Conservation (phyloP, 2,797 vertebrate species). For the Ambastaia sidthimunki region DNA sequence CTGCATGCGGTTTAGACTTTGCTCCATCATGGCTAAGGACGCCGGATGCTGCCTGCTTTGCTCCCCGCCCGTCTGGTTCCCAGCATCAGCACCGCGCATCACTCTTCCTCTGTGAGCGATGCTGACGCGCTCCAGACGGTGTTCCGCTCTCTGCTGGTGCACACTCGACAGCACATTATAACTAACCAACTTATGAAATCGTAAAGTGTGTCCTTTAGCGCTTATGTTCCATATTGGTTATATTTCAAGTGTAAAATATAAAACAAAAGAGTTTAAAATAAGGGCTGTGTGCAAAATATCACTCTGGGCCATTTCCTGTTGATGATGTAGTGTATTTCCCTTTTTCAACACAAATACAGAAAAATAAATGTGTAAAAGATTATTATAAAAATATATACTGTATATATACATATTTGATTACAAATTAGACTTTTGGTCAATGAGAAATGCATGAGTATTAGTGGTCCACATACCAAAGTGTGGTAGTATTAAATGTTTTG, state of each 20-base stretch:
- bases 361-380: not conserved
- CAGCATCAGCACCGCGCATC: constrained; percentile 66
- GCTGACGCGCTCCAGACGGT: not conserved
- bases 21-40: constrained; percentile 36
- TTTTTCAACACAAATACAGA: not conserved
- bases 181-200: not conserved
- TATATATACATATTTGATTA: not conserved
- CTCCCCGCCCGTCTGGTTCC: constrained; percentile 27
- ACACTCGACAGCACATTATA: not conserved
- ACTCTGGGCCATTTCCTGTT: not conserved
- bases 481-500: not conserved
- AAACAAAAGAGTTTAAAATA: not conserved
- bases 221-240: not conserved
- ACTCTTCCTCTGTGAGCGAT: constrained; percentile 36
- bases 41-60: constrained; percentile 28
- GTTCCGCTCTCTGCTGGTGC: constrained; percentile 26
- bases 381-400: not conserved
- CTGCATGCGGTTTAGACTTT: constrained; percentile 14
- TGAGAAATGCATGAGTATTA: not conserved
- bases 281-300: not conserved
- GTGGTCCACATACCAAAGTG: not conserved
- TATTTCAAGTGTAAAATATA: not conserved
- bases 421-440: not conserved
- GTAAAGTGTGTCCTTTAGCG: not conserved
- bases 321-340: not conserved